Base-by-base conservation (phyloP, 92 coral and sea anemone species). In the Phymanthus crucifer region DNA sequence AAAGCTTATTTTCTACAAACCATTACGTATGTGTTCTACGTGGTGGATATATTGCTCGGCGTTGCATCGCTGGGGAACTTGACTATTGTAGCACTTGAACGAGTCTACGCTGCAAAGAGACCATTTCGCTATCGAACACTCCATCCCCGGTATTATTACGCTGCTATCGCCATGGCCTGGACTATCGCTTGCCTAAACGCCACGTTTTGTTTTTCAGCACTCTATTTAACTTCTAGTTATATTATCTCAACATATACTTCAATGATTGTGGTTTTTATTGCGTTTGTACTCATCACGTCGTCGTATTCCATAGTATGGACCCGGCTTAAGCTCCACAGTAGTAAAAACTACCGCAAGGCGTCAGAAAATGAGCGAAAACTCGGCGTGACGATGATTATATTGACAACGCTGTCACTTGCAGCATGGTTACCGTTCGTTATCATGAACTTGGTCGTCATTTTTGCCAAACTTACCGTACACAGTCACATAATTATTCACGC, bases 351-450 rank as follows among this genome's bases (percentile, higher is more conserved):
- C 31, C 86, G 86, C 33, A 82, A 73, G 67, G 80, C 79, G 12
- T 73, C 79, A 4, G 86, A 82, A 27, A 73, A 74, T 27, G 86
- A 82, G 32, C 73, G 86, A 27, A 82, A 82, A 74, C 76, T 82
- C 46, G 86, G 86, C 36, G 72, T 82, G 27, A 82, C 86, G 4
- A 82, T 82, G 86, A 82, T 82, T 1, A 82, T 82, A 1, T 18
- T 82, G 58, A 82, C 86, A 4, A 48, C 26, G 1, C 86, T 82
- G 16, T 82, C 86, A 18, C 80, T 82, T 2, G 33, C 86, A 2
- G 70, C 86, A 6, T 82, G 86, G 86, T 47, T 82, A 29, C 86
- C 86, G 17, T 82, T 82, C 27, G 86, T 82, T 2, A 82, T 82
- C 0, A 64, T 82, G 65, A 82, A 82, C 67, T 58, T 82, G 5